Evolutionary conservation across 2,113 vertebrate genomes (phyloP).

Genomic region (Ptychochromis oligacanthus): DNA sequence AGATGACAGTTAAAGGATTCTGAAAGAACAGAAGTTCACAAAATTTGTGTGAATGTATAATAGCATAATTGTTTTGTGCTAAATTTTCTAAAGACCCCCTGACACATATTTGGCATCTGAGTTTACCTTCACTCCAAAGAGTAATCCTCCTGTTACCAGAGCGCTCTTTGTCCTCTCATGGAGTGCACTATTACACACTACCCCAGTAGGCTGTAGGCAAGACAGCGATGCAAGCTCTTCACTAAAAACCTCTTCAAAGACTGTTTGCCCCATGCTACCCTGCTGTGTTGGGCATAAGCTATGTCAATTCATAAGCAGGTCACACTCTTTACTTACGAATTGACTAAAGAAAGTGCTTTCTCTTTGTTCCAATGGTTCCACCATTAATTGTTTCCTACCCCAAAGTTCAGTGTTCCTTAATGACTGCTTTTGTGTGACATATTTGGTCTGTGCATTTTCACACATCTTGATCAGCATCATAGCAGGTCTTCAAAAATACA

Average conservation of each 20-base stretch:
- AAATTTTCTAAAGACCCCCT: not conserved
- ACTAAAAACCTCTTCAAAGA: constrained; percentile 45
- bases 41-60: too few species aligned
- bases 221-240: constrained; percentile 27
- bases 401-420: not conserved
- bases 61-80: not conserved
- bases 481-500: not conserved
- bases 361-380: not conserved
- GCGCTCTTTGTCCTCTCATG: not conserved
- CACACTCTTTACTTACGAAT: constrained; percentile 9
- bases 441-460: not conserved
- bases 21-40: too few species aligned
- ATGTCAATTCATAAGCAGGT: constrained; percentile 28
- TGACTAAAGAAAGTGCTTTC: constrained; percentile 15
- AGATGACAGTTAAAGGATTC: not conserved
- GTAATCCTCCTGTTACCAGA: not conserved
- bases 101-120: not conserved
- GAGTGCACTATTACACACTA: not conserved
- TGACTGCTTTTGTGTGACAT: not conserved
- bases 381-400: not conserved
- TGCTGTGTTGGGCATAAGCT: constrained; percentile 17
- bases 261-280: not conserved
- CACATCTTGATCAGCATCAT: not conserved
- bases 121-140: not conserved
- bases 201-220: constrained; percentile 18